Conservation (phyloP, 2,797 vertebrate species). For the Micrastur ruficollis region DNA sequence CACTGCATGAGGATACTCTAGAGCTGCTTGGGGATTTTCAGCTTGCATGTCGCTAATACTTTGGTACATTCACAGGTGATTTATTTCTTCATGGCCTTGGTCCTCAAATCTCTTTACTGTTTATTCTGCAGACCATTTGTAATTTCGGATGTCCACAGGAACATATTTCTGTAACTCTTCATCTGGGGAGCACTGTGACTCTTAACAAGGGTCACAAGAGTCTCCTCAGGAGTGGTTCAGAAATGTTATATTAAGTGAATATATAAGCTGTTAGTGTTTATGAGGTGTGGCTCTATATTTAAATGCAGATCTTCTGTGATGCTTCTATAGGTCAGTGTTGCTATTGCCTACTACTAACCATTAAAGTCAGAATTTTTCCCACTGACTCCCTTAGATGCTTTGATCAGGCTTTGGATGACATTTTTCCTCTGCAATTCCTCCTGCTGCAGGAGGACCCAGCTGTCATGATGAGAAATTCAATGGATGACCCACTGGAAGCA, state of each 20-base stretch:
- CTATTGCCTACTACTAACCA: neutral
- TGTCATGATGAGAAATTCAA: rapidly evolving
- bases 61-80: neutral
- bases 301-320: neutral
- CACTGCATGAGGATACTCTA: neutral
- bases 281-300: neutral
- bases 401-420: neutral
- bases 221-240: neutral
- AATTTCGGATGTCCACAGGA: neutral
- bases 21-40: neutral
- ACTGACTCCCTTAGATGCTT: neutral
- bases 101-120: neutral
- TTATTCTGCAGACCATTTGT: neutral
- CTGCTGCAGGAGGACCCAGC: neutral
- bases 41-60: neutral
- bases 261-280: neutral
- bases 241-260: neutral
- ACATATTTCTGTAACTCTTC: neutral
- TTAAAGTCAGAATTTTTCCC: neutral
- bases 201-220: neutral
- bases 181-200: neutral
- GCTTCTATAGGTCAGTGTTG: neutral
- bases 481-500: neutral
- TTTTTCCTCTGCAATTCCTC: neutral
- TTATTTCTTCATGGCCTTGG: neutral